Conservation (phyloP, 2,797 vertebrate genomes). For the Tokudaia tokunoshimensis region DNA sequence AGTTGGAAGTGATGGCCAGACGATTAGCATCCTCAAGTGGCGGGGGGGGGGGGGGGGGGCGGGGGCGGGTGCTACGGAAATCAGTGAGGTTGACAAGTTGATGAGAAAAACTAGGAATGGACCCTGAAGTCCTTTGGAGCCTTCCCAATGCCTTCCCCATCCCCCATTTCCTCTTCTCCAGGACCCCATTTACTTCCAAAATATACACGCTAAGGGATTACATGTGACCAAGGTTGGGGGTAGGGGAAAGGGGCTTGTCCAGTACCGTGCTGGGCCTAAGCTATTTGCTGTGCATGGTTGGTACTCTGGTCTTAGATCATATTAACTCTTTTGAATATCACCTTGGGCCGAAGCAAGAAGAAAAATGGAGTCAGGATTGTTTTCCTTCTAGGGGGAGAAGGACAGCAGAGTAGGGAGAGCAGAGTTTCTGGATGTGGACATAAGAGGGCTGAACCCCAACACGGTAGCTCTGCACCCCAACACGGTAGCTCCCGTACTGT, state of each 20-base stretch:
- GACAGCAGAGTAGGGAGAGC: background rate
- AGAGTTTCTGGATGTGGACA: background rate
- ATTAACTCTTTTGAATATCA: slow-evolving; percentile 19
- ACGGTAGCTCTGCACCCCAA: background rate
- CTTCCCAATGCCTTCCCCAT: background rate
- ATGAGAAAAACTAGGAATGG: background rate
- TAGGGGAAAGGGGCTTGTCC: background rate
- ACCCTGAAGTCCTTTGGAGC: background rate
- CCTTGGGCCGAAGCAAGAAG: background rate
- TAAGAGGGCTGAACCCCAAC: background rate
- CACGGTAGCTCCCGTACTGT: background rate
- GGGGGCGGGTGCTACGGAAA: background rate
- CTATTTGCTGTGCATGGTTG: background rate
- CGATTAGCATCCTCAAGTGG: background rate
- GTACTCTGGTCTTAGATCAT: background rate
- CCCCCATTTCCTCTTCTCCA: background rate
- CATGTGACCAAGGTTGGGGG: background rate
- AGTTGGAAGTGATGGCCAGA: background rate
- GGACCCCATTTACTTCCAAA: background rate
- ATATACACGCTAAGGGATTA: background rate
- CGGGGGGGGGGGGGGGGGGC: background rate
- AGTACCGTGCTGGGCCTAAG: background rate
- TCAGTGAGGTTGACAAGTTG: accelerated
- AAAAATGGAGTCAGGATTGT: background rate
- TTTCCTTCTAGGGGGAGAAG: background rate